These are phyloP conservation scores for Deladenus siricidicola DNA, from an alignment of 2,888 invertebrate genomes.

Conservation along the genomic window DNA sequence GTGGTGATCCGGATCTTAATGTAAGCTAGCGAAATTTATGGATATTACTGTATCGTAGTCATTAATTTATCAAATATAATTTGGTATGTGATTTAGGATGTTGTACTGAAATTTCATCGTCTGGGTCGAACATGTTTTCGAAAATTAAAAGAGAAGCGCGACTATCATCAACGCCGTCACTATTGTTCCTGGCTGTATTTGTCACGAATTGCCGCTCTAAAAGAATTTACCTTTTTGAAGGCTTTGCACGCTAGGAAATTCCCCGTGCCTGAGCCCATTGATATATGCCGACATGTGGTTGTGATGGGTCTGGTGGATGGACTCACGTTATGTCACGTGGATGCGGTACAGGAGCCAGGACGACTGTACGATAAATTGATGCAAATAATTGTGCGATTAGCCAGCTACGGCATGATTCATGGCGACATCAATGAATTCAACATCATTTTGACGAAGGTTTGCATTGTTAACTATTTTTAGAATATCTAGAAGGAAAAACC, in stretches of 20 bases:
- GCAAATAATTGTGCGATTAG: constrained; percentile 80
- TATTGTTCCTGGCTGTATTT: constrained; percentile 85
- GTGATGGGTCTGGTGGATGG: constrained; percentile 39
- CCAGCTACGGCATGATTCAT: constrained; percentile 90
- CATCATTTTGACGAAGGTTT: constrained; percentile 64
- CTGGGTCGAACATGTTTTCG: constrained; percentile 91
- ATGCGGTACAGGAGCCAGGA: constrained; percentile 34
- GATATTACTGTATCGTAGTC: background rate
- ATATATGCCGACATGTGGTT: constrained; percentile 85
- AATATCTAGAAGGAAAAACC: background rate
- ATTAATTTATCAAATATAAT: too few species aligned
- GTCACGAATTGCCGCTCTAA: constrained; percentile 86
- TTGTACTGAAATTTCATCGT: constrained; percentile 74
- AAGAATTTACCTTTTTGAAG: constrained; percentile 90
- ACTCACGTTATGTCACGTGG: constrained; percentile 49
- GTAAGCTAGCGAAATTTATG: constrained; percentile 14
- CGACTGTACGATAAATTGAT: constrained; percentile 82
- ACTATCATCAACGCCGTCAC: constrained; percentile 85
- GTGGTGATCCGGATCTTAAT: constrained; percentile 46
- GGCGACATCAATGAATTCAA: constrained; percentile 99
- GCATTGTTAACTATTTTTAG: too few species aligned
- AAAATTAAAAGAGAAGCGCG: constrained; percentile 86
- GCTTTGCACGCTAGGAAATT: constrained; percentile 80
- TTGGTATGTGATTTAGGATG: too few species aligned
- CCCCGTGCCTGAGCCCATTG: constrained; percentile 87